Evolutionary conservation across 2,888 invertebrate species (phyloP), one percentile per base, ranked within the genome.

Genomic region (Desoria tigrina): DNA sequence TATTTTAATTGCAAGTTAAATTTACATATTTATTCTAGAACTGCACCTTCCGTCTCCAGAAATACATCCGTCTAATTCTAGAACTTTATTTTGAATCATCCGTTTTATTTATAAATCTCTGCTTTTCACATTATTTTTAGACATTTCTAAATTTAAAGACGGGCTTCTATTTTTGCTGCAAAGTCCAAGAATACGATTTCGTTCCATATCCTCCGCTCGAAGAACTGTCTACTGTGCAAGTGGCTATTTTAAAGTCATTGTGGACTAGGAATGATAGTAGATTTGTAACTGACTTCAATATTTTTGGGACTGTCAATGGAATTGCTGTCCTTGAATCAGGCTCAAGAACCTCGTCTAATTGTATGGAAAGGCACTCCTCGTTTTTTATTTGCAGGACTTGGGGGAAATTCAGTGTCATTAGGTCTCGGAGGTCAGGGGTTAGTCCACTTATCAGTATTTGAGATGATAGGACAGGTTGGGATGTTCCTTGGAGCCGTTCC

Each of bases 401-500:
- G 23, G 51, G 51, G 21, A 51, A 51, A 9, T 23, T 21, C 26
- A 26, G 26, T 23, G 26, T 26, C 23, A 51, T 7, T 16, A 24
- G 6, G 3, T 51, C 7, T 51, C 51, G 11, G 6, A 42, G 21
- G 39, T 37, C 37, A 2, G n/a, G 18, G 26, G 27, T 7, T 4
- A 59, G n/a, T 37, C 65, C 65, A 50, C 28, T 28, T 18, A 65
- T 55, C 1, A 54, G 23, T 42, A 61, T 61, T 9, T 54, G 42
- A 1, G 55, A 65, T 37, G 65, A 65, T 16, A 65, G 16, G 2
- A 65, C 27, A 7, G 65, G 65, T 2, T 60, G 18, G 26, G 54
- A 58, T 9, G 65, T 60, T 54, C 65, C 65, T 16, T 60, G 24
- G 1, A 56, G 39, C n/a, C 65, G 16, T 16, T 65, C 65, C 55